A percentile compares a stretch with the other conserved stretches of the same genome.
These are phyloP conservation scores for Drosophila baimaii DNA, from an alignment of 1,140 invertebrate genomes.

Conservation along the genomic window DNA sequence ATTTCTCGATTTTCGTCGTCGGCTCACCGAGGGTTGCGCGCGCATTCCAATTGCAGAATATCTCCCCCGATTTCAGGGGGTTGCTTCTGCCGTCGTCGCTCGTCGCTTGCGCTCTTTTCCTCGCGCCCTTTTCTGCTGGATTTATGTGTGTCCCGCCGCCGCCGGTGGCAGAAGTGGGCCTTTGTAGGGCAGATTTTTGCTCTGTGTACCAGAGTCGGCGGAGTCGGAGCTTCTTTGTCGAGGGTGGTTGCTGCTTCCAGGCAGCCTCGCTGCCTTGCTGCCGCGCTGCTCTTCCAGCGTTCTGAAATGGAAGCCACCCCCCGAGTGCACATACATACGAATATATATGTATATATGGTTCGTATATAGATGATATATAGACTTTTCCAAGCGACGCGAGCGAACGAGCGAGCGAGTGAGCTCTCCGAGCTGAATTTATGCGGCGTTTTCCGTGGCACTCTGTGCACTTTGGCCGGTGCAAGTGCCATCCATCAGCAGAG, in stretches of 20 bases:
- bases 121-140: slow-evolving; percentile 11
- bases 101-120: neutral
- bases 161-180: slow-evolving; percentile 39
- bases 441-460: slow-evolving; percentile 57
- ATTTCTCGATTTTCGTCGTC: slow-evolving; percentile 45
- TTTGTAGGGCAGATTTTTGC: slow-evolving; percentile 57
- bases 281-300: slow-evolving; percentile 29
- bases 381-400: slow-evolving; percentile 70
- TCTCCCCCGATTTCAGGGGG: slow-evolving; percentile 65
- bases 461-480: slow-evolving; percentile 59
- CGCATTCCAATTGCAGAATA: slow-evolving; percentile 76
- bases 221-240: slow-evolving; percentile 30
- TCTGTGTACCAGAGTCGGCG: slow-evolving; percentile 57
- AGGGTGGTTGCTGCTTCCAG: slow-evolving; percentile 63
- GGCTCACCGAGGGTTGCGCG: slow-evolving; percentile 70
- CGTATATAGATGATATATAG: slow-evolving; percentile 69
- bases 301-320: slow-evolving; percentile 21
- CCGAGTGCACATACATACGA: slow-evolving; percentile 13
- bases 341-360: neutral
- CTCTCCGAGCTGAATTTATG: slow-evolving; percentile 56
- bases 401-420: neutral
- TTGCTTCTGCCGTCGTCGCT: slow-evolving; percentile 19
- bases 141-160: slow-evolving; percentile 24
- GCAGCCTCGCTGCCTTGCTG: slow-evolving; percentile 6
- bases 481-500: slow-evolving; percentile 15